A percentile compares a stretch with the other conserved stretches of the same genome.
These are phyloP conservation scores for Tribolium madens DNA, from an alignment of 1,140 invertebrate genomes.

Conservation along the genomic window DNA sequence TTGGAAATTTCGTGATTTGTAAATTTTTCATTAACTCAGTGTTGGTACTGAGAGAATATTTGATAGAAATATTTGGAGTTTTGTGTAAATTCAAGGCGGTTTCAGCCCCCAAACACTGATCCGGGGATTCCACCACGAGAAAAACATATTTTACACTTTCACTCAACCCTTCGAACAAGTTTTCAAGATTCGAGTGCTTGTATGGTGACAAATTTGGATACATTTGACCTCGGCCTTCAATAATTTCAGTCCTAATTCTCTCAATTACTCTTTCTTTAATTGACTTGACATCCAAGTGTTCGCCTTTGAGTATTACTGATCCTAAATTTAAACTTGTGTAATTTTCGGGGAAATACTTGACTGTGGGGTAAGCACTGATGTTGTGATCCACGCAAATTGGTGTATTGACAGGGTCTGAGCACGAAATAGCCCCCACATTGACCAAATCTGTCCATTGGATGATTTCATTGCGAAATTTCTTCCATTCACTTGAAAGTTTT, in stretches of 20 bases:
- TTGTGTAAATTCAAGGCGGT: not conserved
- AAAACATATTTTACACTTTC: not conserved
- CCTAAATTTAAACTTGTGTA: constrained; percentile 69
- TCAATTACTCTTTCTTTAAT: constrained; percentile 58
- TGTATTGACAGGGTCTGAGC: not conserved
- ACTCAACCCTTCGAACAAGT: not conserved
- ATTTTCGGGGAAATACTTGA: not conserved
- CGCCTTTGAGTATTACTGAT: constrained; percentile 68
- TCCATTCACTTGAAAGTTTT: not conserved
- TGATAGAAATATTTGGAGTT: not conserved
- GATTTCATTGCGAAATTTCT: not conserved
- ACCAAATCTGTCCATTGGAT: not conserved
- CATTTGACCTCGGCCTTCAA: not conserved
- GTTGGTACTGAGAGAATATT: not conserved
- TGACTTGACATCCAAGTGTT: constrained; percentile 64
- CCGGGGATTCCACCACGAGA: not conserved
- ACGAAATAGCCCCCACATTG: not conserved
- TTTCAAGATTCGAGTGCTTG: not conserved
- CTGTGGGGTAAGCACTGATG: not conserved
- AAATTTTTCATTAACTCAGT: not conserved
- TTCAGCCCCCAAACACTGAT: not conserved
- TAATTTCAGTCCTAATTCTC: not conserved
- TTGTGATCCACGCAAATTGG: not conserved
- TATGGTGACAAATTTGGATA: not conserved
- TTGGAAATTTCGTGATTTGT: not conserved